Evolutionary conservation across 2,113 vertebrate genomes (phyloP), one percentile per base, ranked within the genome.

Genomic region (Petrocephalus microphthalmus): DNA sequence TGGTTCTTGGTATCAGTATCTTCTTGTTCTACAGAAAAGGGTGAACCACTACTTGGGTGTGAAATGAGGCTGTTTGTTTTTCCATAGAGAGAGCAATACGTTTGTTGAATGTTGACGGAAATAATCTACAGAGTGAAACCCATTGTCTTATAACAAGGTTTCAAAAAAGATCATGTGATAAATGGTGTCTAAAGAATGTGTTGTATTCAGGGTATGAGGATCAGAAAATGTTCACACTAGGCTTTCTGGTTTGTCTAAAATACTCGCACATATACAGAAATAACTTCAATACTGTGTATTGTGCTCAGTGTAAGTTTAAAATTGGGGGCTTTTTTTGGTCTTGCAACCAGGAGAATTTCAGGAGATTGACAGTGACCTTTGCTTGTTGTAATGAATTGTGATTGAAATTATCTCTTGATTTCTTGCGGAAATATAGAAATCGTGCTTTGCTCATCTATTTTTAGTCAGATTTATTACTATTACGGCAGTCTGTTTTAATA

Each of bases 191-290:
- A n/a, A 60, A 74, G 81, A 89, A 89, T 89, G 87, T 45, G 25
- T n/a, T 25, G 2, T 85, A 85, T 78, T 87, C 33, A 19, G 85
- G 20, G 2, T 78, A 88, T 89, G 81, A 17, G 82, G 33, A 33
- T 29, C 57, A 7, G 56, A 78, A 42, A 49, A 51, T 53, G 6
- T 67, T 25, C 15, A 15, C 10, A 88, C 78, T 54, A 51, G 87
- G 37, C 10, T 47, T 88, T 89, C 87, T 19, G 60, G 89, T 89
- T 85, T 56, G 51, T 64, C 47, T 71, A 6, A 22, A 87, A 51
- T 82, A 45, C 56, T 51, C 45, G 6, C 51, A 33, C 0, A 3
- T 25, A 37, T 20, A 82, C 11, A 17, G 37, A 7, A 5, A 82
- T 0, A 17, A 37, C 13, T 60, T 42, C 42, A 42, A 42, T 42